Evolutionary conservation across 2,888 invertebrate species (phyloP).

Genomic region (Apodemia hepburni): DNA sequence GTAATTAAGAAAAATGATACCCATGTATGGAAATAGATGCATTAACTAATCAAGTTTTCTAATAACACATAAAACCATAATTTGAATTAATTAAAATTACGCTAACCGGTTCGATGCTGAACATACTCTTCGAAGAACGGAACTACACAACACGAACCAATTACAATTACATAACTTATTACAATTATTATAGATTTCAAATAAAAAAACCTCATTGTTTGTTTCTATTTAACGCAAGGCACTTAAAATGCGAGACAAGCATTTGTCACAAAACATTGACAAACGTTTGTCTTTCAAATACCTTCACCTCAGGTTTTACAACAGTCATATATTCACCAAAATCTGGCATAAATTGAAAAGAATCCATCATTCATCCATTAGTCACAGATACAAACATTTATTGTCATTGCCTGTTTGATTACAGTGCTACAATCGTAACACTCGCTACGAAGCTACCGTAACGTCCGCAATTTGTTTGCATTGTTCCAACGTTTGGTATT

Average conservation of each 20-base stretch:
- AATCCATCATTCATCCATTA: slow-evolving; percentile 77
- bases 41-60: background rate
- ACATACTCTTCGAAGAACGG: background rate
- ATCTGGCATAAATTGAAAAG: slow-evolving; percentile 72
- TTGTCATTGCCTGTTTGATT: slow-evolving; percentile 52
- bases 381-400: slow-evolving; percentile 74
- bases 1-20: too few relatives aligned
- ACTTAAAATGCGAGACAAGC: background rate
- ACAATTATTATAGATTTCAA: background rate
- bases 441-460: slow-evolving; percentile 78
- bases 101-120: background rate
- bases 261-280: slow-evolving; percentile 54
- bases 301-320: slow-evolving; percentile 69
- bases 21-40: too few relatives aligned
- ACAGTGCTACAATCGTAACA: slow-evolving; percentile 70
- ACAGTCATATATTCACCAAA: slow-evolving; percentile 68
- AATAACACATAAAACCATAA: background rate
- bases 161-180: slow-evolving; percentile 2
- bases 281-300: slow-evolving; percentile 61
- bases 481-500: slow-evolving; percentile 69
- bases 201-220: slow-evolving; percentile 4
- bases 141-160: background rate
- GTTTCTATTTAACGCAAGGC: background rate
- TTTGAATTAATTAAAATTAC: background rate
- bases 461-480: slow-evolving; percentile 70